A percentile compares a stretch with the other conserved stretches of the same genome.
phyloP scores from a whole-genome alignment of 2,113 vertebrate genomes.

The Glaucomys volans region DNA sequence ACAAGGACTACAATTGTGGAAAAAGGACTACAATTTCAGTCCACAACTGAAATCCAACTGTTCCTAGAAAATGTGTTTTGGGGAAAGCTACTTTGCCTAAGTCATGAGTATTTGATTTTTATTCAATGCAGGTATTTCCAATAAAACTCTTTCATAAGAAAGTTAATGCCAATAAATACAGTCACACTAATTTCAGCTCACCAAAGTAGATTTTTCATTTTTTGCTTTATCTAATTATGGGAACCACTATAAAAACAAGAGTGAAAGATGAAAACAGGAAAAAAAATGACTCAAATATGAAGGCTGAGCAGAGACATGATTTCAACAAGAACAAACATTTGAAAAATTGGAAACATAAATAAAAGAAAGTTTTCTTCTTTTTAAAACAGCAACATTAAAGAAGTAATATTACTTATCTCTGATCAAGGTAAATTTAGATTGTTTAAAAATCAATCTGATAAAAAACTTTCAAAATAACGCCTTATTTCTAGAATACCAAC shows the following conservation, averaged over 20 bases:
- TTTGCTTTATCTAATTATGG: not conserved
- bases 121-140: not conserved
- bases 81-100: constrained; percentile 22
- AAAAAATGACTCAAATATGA: constrained; percentile 26
- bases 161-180: constrained; percentile 52
- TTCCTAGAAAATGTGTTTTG: not conserved
- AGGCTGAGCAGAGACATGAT: not conserved
- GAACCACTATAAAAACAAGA: not conserved
- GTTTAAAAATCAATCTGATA: constrained; percentile 44
- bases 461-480: not conserved
- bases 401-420: constrained; percentile 40
- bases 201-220: not conserved
- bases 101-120: constrained; percentile 61
- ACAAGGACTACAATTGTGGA: not conserved
- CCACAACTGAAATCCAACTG: not conserved
- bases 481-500: not conserved
- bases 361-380: not conserved
- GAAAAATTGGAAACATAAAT: not conserved
- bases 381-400: constrained; percentile 57
- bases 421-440: constrained; percentile 24
- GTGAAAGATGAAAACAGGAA: constrained; percentile 12
- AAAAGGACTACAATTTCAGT: not conserved
- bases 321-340: not conserved
- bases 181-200: constrained; percentile 63
- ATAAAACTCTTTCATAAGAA: constrained; percentile 46